Base-by-base conservation (phyloP, 2,888 invertebrate species). In the Gari tellinella region DNA sequence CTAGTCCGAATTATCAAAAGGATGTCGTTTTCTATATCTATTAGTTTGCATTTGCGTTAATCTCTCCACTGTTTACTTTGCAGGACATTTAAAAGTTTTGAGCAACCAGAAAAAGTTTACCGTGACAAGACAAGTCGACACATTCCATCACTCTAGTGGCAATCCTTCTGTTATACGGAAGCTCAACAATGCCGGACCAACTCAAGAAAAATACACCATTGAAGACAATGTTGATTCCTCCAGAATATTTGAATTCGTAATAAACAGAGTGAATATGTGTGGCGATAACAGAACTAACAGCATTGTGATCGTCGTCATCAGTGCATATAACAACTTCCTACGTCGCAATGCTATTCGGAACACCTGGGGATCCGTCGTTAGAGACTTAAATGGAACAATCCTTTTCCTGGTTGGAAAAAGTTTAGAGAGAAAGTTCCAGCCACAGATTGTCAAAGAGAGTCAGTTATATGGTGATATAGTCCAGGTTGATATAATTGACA, bases 401-500 rank as follows among this genome's bases (percentile, higher is more conserved):
- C 72, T 91, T 14, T 91, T 90, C 70, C 81, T 91, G 23, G 60
- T 90, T 38, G 91, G 91, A 0, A 23, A 31, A 40, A 53, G 48
- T 10, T 41, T 12, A 1, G 40, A 64, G 23, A 38, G 31, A 2
- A 55, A 57, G 1, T n/a, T 67, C 14, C 83, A 86, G 49, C 21
- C 37, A 21, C 63, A 69, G 19, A 64, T 87, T 2, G 75, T 80
- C 45, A 75, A 81, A 25, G 91, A 91, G 61, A 81, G 83, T 21
- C 72, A 84, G 26, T 62, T 80, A 41, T 89, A 88, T 69, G 53
- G 72, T 0, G 91, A 91, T 72, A 83, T 91, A 8, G 81, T 91
- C 1, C 91, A 91, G 69, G 90, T 87, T 52, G 85, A 90, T 65
- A 90, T 92, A 70, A 14, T 86, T 2, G 93, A 93, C 70, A 81